phyloP scores from a whole-genome alignment of 2,797 vertebrate species.

The Odontamblyopus rebecca region DNA sequence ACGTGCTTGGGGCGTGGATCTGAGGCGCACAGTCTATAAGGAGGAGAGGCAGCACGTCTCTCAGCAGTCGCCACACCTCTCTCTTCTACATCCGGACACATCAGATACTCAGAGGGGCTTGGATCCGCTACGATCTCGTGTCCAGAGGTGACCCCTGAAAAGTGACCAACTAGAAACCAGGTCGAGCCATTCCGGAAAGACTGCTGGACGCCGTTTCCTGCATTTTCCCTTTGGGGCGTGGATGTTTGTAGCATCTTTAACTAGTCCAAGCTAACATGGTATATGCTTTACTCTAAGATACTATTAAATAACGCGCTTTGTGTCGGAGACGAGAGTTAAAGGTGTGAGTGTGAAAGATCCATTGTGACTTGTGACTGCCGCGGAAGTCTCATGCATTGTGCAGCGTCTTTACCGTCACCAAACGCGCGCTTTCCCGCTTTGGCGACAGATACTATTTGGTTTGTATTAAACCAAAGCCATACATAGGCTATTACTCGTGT shows the following conservation, averaged over 20 bases:
- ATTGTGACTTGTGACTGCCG: neutral
- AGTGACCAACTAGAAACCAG: neutral
- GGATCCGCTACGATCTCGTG: too few species aligned
- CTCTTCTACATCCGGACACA: neutral
- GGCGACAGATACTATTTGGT: neutral
- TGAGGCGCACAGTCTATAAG: conserved; percentile 30
- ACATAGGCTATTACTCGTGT: neutral
- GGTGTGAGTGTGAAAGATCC: neutral
- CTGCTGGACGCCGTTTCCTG: neutral
- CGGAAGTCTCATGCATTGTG: neutral
- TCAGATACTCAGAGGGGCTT: too few species aligned
- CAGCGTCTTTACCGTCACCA: too few species aligned
- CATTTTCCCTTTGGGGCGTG: conserved; percentile 13
- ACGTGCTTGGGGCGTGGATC: conserved; percentile 61
- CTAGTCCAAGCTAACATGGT: conserved; percentile 35
- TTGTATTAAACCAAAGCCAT: too few species aligned
- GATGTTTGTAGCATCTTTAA: conserved; percentile 23
- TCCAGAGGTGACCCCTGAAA: neutral
- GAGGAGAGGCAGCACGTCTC: conserved; percentile 2
- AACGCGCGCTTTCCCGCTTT: neutral
- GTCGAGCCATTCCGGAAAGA: neutral
- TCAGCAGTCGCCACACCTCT: neutral
- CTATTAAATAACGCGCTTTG: neutral
- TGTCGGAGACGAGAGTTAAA: neutral
- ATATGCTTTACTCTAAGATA: conserved; percentile 8